Conservation (phyloP, 2,888 invertebrate genomes). For the Biston stratarius region DNA sequence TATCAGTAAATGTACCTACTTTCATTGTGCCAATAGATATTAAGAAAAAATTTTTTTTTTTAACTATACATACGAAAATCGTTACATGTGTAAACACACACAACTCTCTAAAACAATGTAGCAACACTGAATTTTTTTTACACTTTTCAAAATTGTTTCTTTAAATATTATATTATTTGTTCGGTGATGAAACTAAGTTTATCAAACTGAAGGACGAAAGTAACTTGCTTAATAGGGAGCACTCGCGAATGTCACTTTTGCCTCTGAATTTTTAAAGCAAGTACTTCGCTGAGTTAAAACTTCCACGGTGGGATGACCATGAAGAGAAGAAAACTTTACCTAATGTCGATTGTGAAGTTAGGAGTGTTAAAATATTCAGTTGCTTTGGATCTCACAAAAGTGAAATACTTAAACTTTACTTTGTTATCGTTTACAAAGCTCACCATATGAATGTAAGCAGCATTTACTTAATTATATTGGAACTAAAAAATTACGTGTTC, state of each 20-base stretch:
- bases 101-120: not conserved
- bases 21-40: too few relatives aligned
- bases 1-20: too few relatives aligned
- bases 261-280: constrained; percentile 77
- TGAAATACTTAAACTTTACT: too few relatives aligned
- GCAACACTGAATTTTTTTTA: not conserved
- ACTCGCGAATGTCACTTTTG: constrained; percentile 70
- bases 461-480: too few relatives aligned
- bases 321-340: constrained; percentile 40
- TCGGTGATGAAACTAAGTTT: constrained; percentile 23
- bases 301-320: constrained; percentile 67
- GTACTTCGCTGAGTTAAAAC: constrained; percentile 61
- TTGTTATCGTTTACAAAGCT: too few relatives aligned
- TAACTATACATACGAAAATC: too few relatives aligned
- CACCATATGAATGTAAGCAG: not conserved
- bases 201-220: constrained; percentile 49
- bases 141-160: not conserved
- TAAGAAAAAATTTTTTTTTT: too few relatives aligned
- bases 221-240: constrained; percentile 70
- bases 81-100: not conserved
- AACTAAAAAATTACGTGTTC: too few relatives aligned
- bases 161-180: not conserved
- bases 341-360: constrained; percentile 31
- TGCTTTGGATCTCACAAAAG: constrained; percentile 1
- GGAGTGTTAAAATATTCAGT: constrained; percentile 31